Evolutionary conservation across 2,797 vertebrate species (phyloP).

Genomic region (Coendou prehensilis): DNA sequence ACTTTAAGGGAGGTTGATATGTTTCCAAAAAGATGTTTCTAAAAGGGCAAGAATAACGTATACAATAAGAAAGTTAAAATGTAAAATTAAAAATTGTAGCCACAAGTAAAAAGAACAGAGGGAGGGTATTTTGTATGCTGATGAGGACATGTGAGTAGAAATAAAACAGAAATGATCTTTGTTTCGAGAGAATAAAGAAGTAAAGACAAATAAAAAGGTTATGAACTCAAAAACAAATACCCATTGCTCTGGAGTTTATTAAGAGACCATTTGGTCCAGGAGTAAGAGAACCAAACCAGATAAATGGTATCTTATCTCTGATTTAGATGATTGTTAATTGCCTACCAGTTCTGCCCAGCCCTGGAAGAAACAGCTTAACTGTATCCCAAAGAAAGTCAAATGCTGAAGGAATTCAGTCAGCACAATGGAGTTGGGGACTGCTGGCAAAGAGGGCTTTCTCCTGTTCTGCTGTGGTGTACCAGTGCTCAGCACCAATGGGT

Average conservation of each 20-base stretch:
- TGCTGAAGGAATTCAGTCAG: neutral
- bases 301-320: neutral
- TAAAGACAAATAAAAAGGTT: neutral
- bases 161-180: neutral
- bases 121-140: neutral
- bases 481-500: rapidly evolving
- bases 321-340: neutral
- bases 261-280: no score
- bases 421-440: rapidly evolving
- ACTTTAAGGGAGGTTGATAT: neutral
- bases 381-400: neutral
- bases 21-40: neutral
- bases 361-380: neutral
- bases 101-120: neutral
- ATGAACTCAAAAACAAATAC: neutral
- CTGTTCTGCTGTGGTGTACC: neutral
- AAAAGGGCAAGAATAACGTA: neutral
- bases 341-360: neutral
- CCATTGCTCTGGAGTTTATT: neutral
- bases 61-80: neutral
- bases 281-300: neutral
- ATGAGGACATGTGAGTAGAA: neutral
- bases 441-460: no score
- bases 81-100: neutral
- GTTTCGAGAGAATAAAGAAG: neutral